These are phyloP conservation scores for Tetramorium alpestre DNA, from an alignment of 1,140 invertebrate genomes.

Conservation along the genomic window DNA sequence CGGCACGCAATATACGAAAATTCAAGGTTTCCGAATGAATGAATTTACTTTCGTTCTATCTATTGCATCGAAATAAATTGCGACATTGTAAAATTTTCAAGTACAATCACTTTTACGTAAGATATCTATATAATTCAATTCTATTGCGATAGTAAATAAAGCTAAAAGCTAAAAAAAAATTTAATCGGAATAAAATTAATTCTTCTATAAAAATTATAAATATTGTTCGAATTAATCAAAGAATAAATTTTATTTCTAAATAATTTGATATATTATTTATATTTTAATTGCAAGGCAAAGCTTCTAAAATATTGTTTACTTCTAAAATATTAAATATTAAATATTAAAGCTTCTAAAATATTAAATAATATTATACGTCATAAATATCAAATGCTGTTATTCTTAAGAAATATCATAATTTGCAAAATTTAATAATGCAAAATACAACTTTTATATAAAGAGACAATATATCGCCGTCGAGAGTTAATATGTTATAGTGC, in stretches of 20 bases:
- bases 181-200: not conserved
- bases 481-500: conserved; percentile 12
- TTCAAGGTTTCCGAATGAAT: not conserved
- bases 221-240: not conserved
- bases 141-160: not conserved
- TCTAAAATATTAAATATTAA: not conserved
- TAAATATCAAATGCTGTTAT: not conserved
- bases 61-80: not conserved
- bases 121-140: not conserved
- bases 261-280: not conserved
- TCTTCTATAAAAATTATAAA: not conserved
- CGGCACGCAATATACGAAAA: conserved; percentile 31
- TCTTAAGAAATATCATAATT: not conserved
- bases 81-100: not conserved
- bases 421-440: not conserved
- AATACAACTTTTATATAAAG: not conserved
- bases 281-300: not conserved
- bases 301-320: not conserved
- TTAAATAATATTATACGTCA: not conserved
- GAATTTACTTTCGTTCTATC: not conserved
- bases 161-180: not conserved
- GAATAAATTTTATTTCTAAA: conserved; percentile 10
- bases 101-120: not conserved
- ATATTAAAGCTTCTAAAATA: not conserved
- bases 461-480: not conserved